Evolutionary conservation across 2,888 invertebrate species (phyloP).

Genomic region (Kryphioiulus occultus): DNA sequence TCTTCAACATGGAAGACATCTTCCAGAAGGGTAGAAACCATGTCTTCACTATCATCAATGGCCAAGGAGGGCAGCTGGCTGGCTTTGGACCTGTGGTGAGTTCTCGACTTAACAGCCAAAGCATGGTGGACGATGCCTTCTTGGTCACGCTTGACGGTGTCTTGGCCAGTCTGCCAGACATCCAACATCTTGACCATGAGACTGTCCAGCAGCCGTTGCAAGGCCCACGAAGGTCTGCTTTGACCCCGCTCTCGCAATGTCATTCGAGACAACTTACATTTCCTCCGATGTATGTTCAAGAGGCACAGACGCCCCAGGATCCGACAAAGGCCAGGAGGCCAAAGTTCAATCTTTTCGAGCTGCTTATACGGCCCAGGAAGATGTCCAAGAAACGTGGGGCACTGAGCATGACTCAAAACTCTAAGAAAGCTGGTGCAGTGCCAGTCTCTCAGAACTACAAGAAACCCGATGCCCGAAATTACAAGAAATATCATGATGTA

Average conservation of each 20-base stretch:
- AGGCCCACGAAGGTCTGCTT: neutral
- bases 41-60: neutral
- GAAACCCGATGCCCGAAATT: neutral
- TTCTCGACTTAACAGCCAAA: neutral
- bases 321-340: neutral
- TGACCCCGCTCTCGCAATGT: neutral
- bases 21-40: neutral
- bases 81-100: neutral
- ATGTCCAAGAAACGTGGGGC: neutral
- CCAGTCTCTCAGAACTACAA: neutral
- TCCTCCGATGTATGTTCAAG: neutral
- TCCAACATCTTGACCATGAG: neutral
- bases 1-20: neutral
- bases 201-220: neutral
- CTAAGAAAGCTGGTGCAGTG: neutral
- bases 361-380: neutral
- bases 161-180: neutral
- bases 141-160: neutral
- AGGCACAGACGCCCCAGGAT: neutral
- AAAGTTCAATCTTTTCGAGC: neutral
- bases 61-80: neutral
- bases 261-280: neutral
- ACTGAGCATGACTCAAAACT: neutral
- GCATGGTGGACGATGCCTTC: neutral
- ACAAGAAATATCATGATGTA: neutral